Conservation (phyloP, 1,140 invertebrate species). For the Calephelis virginiensis region DNA sequence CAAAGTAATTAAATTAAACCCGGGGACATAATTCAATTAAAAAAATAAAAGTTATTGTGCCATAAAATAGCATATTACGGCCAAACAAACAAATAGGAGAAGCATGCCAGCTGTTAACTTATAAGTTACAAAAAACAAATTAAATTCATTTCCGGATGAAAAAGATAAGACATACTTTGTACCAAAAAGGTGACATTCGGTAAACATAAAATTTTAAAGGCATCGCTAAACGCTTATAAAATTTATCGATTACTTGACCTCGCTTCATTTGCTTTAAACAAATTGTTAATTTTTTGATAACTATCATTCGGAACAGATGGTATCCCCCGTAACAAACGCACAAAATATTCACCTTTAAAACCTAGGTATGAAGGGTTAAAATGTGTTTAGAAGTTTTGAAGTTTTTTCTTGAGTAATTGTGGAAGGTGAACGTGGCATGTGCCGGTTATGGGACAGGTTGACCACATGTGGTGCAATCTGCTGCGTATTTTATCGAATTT, state of each 20-base stretch:
- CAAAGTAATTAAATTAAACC: too few relatives aligned
- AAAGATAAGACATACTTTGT: slow-evolving; percentile 61
- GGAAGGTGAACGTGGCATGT: slow-evolving; percentile 71
- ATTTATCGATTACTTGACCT: slow-evolving; percentile 69
- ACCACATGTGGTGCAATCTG: slow-evolving; percentile 75
- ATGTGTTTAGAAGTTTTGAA: not conserved
- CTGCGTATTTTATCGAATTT: slow-evolving; percentile 60
- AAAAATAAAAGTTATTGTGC: too few relatives aligned
- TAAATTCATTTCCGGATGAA: slow-evolving; percentile 56
- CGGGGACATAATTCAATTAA: too few relatives aligned
- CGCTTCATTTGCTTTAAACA: slow-evolving; percentile 77
- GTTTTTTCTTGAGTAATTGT: slow-evolving; percentile 45
- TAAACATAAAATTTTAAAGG: slow-evolving; percentile 57
- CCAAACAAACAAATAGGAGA: slow-evolving; percentile 2
- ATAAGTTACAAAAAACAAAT: slow-evolving; percentile 53
- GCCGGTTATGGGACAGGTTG: slow-evolving; percentile 75
- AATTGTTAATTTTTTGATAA: slow-evolving; percentile 78
- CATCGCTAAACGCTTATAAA: slow-evolving; percentile 65
- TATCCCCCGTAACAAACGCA: slow-evolving; percentile 36
- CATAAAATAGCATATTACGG: too few relatives aligned
- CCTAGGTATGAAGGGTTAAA: slow-evolving; percentile 19
- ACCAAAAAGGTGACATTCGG: slow-evolving; percentile 72
- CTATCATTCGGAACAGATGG: slow-evolving; percentile 76
- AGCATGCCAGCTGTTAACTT: slow-evolving; percentile 49
- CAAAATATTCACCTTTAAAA: slow-evolving; percentile 25